Conservation (phyloP, 1,140 invertebrate genomes). For the Drosophila varians region DNA sequence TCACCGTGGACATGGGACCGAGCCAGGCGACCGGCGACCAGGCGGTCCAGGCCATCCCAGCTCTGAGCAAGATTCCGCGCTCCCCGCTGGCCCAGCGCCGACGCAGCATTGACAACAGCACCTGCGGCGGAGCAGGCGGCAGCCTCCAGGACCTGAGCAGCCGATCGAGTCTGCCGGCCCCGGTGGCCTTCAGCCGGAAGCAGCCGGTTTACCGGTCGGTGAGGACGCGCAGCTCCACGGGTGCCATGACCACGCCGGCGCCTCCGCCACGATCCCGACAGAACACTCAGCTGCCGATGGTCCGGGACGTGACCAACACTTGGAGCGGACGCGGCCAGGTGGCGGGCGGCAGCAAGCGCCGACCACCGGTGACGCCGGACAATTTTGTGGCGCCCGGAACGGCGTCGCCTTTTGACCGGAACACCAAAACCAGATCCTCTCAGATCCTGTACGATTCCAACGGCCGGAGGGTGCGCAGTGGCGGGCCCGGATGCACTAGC, state of each 20-base stretch:
- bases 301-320: constrained; percentile 86
- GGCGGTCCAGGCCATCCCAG: constrained; percentile 84
- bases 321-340: constrained; percentile 87
- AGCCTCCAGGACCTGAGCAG: constrained; percentile 70
- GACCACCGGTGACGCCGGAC: constrained; percentile 87
- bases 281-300: constrained; percentile 82
- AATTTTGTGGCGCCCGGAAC: constrained; percentile 86
- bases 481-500: constrained; percentile 64
- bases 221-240: constrained; percentile 50
- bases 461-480: constrained; percentile 84
- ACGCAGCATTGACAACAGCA: constrained; percentile 73
- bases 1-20: constrained; percentile 87
- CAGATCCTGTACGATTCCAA: constrained; percentile 86
- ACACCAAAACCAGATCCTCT: constrained; percentile 87
- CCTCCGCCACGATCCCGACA: constrained; percentile 33
- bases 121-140: constrained; percentile 55
- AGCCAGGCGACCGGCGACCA: constrained; percentile 87
- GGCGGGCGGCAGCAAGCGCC: constrained; percentile 76
- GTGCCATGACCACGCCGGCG: not conserved
- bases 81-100: constrained; percentile 70
- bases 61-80: constrained; percentile 69
- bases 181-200: constrained; percentile 53
- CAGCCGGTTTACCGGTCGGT: constrained; percentile 75
- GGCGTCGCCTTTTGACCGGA: constrained; percentile 85
- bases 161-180: constrained; percentile 47